Evolutionary conservation across 2,113 vertebrate species (phyloP), one percentile per base, ranked within the genome.

Genomic region (Scalopus aquaticus): DNA sequence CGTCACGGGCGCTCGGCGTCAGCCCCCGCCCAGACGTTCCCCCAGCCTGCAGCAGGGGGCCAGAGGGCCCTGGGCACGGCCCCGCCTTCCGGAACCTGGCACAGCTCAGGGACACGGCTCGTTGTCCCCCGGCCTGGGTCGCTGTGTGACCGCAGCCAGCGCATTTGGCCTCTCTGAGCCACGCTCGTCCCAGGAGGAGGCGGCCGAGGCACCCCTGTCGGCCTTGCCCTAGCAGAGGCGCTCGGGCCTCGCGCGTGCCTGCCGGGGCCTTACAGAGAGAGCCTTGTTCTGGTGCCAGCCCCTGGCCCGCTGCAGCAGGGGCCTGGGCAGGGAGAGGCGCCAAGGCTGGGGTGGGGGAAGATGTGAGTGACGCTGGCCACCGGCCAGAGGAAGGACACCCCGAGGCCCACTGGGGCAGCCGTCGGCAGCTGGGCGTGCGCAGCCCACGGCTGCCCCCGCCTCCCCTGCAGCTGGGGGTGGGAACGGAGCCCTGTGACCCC

Each of bases 281-380:
- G 90, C 90, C 83, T 94, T 95, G 96, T 93, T 94, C 95, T 37
- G 11, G 0, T 6, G 78, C 91, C 81, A 65, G 91, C 69, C 70
- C 42, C 42, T 0, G 5, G 76, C 80, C 90, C 7, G 35, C 78
- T 51, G 35, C 76, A 24, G 76, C 81, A 51, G 62, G 64, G 91
- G 84, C 90, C 96, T 89, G 26, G 37, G 79, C 17, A 42, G 83
- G 73, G 39, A 85, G 35, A 28, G 28, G 15, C 51, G 39, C 56
- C 69, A 2, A 30, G 3, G 65, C 0, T 1, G 30, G 9, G 12
- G 13, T 0, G 1, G 37, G 7, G 46, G 28, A 1, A 13, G 60
- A 58, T 16, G 5, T 22, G 60, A 58, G 54, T 32, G 82, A 56
- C 82, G 73, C n/a, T 20, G 10, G 72, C 15, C 54, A 30, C 54